Evolutionary conservation across 2,888 invertebrate genomes (phyloP).

Genomic region (Encarsia formosa): DNA sequence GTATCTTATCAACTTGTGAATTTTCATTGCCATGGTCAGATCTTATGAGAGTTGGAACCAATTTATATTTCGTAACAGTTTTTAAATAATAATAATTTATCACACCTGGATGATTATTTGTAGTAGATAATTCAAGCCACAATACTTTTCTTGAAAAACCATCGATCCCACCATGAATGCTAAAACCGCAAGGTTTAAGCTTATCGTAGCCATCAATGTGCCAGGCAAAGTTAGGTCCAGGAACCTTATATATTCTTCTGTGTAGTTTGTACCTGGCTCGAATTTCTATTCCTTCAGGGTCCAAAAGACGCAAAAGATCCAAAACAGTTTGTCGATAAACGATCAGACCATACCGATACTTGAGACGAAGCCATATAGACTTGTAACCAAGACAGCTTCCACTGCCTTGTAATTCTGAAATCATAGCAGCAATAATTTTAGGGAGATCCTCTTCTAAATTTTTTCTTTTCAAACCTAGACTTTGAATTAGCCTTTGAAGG

Average conservation of each 20-base stretch:
- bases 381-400: background rate
- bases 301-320: background rate
- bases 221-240: slow-evolving; percentile 3
- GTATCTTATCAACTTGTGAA: background rate
- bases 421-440: too few relatives aligned
- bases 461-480: too few relatives aligned
- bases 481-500: too few relatives aligned
- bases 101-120: background rate
- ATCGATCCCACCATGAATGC: slow-evolving; percentile 1
- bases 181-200: background rate
- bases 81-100: slow-evolving; percentile 18
- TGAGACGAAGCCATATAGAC: background rate
- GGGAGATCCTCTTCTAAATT: too few relatives aligned
- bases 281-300: background rate
- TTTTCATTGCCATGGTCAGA: slow-evolving; percentile 21
- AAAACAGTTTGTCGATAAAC: background rate
- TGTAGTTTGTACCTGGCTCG: background rate
- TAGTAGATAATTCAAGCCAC: background rate
- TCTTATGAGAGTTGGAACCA: slow-evolving; percentile 16
- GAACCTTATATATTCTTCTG: background rate
- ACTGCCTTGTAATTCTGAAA: background rate
- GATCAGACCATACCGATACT: background rate
- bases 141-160: slow-evolving; percentile 4
- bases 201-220: slow-evolving; percentile 5
- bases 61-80: slow-evolving; percentile 4